Evolutionary conservation across 1,140 invertebrate species (phyloP).

Genomic region (Cotesia chilonis): DNA sequence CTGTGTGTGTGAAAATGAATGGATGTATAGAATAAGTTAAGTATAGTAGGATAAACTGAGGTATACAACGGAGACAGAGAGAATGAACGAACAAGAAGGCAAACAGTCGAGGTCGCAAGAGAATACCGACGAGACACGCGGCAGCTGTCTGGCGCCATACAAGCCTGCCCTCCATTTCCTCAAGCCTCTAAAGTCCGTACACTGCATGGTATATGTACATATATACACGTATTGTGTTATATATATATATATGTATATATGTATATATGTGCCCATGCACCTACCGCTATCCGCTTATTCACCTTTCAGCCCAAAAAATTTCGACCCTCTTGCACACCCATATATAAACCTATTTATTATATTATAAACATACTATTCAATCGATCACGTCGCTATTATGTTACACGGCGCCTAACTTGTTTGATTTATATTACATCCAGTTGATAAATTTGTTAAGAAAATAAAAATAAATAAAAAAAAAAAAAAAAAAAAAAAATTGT

Average conservation of each 20-base stretch:
- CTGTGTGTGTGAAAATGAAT: slow-evolving; percentile 21
- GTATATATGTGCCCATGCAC: not conserved
- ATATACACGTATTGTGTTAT: not conserved
- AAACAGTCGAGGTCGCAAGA: slow-evolving; percentile 40
- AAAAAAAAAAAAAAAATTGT: no score
- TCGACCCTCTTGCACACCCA: no score
- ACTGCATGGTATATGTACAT: not conserved
- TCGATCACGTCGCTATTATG: no score
- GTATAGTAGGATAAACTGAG: slow-evolving; percentile 15
- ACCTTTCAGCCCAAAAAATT: slow-evolving; percentile 15
- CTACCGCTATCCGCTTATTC: slow-evolving; percentile 1
- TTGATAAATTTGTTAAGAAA: no score
- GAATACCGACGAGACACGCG: slow-evolving; percentile 41
- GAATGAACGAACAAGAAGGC: slow-evolving; percentile 37
- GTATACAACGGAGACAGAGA: slow-evolving; percentile 19
- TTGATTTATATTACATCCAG: no score
- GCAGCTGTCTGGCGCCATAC: slow-evolving; percentile 47
- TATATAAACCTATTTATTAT: no score
- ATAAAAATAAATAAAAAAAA: no score
- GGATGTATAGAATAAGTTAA: slow-evolving; percentile 13
- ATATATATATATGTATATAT: not conserved
- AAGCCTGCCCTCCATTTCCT: slow-evolving; percentile 38
- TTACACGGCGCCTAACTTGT: no score
- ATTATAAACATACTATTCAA: no score
- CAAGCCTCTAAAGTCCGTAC: slow-evolving; percentile 11